Evolutionary conservation across 2,888 invertebrate species (phyloP).

Genomic region (Standfussiana lucernea): DNA sequence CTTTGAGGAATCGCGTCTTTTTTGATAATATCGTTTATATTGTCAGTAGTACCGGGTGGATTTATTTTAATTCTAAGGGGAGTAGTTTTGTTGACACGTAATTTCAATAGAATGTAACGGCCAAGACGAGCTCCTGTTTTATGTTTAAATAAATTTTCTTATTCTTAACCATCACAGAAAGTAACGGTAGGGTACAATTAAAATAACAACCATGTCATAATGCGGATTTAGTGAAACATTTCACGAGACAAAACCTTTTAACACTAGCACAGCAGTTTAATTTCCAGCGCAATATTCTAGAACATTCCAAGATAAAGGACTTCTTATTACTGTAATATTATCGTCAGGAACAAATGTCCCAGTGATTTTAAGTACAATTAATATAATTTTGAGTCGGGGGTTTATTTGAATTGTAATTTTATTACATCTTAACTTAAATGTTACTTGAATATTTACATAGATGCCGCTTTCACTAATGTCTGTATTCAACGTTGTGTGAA

Average conservation of each 20-base stretch:
- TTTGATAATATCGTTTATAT: background rate
- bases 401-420: slow-evolving; percentile 55
- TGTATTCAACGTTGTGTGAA: slow-evolving; percentile 47
- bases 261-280: slow-evolving; percentile 25
- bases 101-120: background rate
- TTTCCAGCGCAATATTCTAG: slow-evolving; percentile 43
- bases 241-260: slow-evolving; percentile 25
- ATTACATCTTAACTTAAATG: slow-evolving; percentile 48
- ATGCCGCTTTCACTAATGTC: slow-evolving; percentile 33
- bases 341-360: slow-evolving; percentile 41
- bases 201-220: slow-evolving; percentile 31
- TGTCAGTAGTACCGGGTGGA: background rate
- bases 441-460: slow-evolving; percentile 60
- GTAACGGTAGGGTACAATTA: background rate
- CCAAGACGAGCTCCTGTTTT: background rate
- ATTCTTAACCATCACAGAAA: slow-evolving; percentile 3
- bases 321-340: slow-evolving; percentile 52
- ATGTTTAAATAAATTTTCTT: background rate
- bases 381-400: slow-evolving; percentile 53
- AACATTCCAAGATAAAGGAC: slow-evolving; percentile 39
- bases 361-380: slow-evolving; percentile 63
- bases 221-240: slow-evolving; percentile 28
- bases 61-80: background rate
- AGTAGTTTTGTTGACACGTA: background rate
- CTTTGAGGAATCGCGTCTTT: background rate